A percentile compares a stretch with the other conserved stretches of the same genome.
Conservation (phyloP, 1,140 invertebrate genomes). For the Pachyrhynchus sulphureomaculatus region DNA sequence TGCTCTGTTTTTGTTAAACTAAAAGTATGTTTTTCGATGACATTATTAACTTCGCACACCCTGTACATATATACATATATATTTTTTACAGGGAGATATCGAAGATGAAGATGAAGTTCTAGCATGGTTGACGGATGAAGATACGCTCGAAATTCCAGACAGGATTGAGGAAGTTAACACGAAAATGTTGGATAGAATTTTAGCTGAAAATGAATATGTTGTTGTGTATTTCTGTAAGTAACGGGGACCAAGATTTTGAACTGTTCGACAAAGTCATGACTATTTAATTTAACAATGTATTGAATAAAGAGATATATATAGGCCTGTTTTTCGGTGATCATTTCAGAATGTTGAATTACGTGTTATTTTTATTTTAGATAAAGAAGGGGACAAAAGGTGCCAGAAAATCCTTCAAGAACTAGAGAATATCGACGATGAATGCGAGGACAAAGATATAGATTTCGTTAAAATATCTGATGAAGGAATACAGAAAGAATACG, state of each 20-base stretch:
- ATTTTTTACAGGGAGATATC: slow-evolving; percentile 66
- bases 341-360: neutral
- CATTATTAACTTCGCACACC: no score
- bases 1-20: no score
- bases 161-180: slow-evolving; percentile 92
- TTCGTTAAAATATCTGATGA: slow-evolving; percentile 93
- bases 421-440: slow-evolving; percentile 94
- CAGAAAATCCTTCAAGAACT: slow-evolving; percentile 86
- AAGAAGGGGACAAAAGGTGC: slow-evolving; percentile 86
- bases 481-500: slow-evolving; percentile 85
- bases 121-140: slow-evolving; percentile 88
- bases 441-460: slow-evolving; percentile 88
- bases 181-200: slow-evolving; percentile 88
- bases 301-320: no score
- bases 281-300: no score
- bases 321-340: neutral
- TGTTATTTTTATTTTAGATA: slow-evolving; percentile 72
- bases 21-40: no score
- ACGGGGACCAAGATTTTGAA: no score
- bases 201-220: slow-evolving; percentile 84
- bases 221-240: slow-evolving; percentile 87
- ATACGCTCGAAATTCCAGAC: slow-evolving; percentile 87
- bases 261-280: no score
- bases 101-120: slow-evolving; percentile 89
- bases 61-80: no score